Evolutionary conservation across 2,113 vertebrate genomes (phyloP).

Genomic region (Irena cyanogastra): DNA sequence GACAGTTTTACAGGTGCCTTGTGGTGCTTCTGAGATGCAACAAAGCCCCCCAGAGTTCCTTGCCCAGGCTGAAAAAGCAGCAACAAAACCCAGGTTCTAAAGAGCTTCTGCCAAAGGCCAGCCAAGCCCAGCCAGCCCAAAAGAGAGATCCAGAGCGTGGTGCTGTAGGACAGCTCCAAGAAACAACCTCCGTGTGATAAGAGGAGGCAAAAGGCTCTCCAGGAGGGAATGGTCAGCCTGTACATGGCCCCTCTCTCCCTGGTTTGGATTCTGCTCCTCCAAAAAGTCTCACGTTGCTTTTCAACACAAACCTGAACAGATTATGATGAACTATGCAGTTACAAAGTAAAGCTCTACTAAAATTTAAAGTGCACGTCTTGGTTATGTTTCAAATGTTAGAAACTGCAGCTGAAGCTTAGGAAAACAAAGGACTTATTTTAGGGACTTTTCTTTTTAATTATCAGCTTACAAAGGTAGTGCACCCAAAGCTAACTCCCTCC

Average conservation of each 20-base stretch:
- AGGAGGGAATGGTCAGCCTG: neutral
- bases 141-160: neutral
- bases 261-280: neutral
- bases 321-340: neutral
- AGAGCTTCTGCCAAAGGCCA: neutral
- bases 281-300: neutral
- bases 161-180: neutral
- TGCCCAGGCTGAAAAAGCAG: conserved; percentile 16
- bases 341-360: neutral
- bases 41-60: conserved; percentile 34
- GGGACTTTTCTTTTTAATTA: neutral
- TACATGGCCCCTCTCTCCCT: neutral
- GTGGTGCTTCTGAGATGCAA: conserved; percentile 67
- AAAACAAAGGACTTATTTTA: neutral
- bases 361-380: neutral
- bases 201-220: neutral
- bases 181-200: neutral
- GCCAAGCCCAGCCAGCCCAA: neutral
- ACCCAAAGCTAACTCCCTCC: neutral
- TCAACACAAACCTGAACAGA: neutral
- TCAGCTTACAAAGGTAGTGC: neutral
- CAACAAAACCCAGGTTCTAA: neutral
- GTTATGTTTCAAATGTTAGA: neutral
- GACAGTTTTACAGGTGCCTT: conserved; percentile 81
- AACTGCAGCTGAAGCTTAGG: neutral